Conservation (phyloP, 1,140 invertebrate genomes). For the Drosophila subpulchrella region DNA sequence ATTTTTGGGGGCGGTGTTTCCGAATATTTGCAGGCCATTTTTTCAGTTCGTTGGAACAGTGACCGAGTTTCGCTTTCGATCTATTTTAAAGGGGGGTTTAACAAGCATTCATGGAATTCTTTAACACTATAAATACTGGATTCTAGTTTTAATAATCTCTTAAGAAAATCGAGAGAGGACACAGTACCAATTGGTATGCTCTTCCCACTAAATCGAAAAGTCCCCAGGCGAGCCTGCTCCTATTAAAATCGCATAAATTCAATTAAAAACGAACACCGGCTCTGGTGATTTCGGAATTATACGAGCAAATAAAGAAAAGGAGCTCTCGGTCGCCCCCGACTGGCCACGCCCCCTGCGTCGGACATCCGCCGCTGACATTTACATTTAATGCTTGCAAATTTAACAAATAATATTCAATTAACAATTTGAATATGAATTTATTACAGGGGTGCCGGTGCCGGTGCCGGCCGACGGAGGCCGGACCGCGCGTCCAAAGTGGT, state of each 20-base stretch:
- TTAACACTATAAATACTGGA: too few relatives aligned
- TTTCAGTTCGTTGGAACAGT: conserved; percentile 57
- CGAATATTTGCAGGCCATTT: conserved; percentile 23
- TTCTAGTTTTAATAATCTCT: too few relatives aligned
- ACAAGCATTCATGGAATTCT: too few relatives aligned
- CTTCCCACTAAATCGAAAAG: not conserved
- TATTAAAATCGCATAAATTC: conserved; percentile 63
- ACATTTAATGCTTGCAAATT: conserved; percentile 84
- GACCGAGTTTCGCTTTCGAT: conserved; percentile 52
- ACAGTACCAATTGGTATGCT: not conserved
- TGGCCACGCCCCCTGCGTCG: conserved; percentile 56
- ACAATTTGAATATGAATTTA: conserved; percentile 84
- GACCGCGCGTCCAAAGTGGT: conserved; percentile 70
- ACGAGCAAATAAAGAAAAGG: conserved; percentile 26
- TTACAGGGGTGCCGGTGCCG: conserved; percentile 57
- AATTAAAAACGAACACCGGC: conserved; percentile 45
- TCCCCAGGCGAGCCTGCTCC: not conserved
- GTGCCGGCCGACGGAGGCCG: conserved; percentile 66
- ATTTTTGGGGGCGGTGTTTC: conserved; percentile 6
- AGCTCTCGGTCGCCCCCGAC: conserved; percentile 30
- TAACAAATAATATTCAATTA: conserved; percentile 84
- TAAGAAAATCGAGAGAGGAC: not conserved
- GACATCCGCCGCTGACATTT: conserved; percentile 68
- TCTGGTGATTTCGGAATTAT: conserved; percentile 36
- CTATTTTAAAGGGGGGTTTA: not conserved